Evolutionary conservation across 2,888 invertebrate genomes (phyloP).

Genomic region (Limnephilus lunatus): DNA sequence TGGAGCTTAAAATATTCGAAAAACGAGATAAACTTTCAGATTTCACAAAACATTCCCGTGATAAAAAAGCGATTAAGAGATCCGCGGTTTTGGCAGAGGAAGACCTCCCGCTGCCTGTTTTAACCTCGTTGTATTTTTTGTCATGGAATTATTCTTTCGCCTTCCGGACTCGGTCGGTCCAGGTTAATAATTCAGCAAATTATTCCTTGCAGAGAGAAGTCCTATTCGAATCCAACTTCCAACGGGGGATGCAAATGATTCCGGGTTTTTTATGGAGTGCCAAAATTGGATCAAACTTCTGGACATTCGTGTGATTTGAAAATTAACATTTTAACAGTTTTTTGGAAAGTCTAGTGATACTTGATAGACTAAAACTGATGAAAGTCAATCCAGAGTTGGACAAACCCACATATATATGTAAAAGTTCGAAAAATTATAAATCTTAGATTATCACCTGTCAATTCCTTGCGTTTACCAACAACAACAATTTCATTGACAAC

Average conservation of each 20-base stretch:
- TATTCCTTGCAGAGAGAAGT: slow-evolving; percentile 59
- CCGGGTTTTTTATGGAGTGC: not conserved
- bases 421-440: not conserved
- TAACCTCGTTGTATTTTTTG: slow-evolving; percentile 39
- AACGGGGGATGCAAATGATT: slow-evolving; percentile 20
- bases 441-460: not conserved
- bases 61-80: slow-evolving; percentile 64
- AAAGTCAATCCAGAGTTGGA: not conserved
- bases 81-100: slow-evolving; percentile 39
- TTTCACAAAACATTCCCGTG: slow-evolving; percentile 24
- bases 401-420: not conserved
- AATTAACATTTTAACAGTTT: slow-evolving; percentile 19
- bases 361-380: not conserved
- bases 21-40: not conserved
- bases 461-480: not conserved
- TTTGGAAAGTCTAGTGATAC: not conserved
- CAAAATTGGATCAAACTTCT: slow-evolving; percentile 11
- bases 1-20: not conserved
- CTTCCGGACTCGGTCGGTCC: slow-evolving; percentile 23
- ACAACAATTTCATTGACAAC: not conserved
- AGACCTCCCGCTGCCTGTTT: slow-evolving; percentile 36
- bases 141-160: slow-evolving; percentile 42
- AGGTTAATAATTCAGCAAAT: slow-evolving; percentile 64
- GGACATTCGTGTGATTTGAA: not conserved
- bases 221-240: slow-evolving; percentile 8